Percentiles rank a stretch among this genome's conserved stretches.
Evolutionary conservation across 2,797 vertebrate species (phyloP).

Genomic region (Glyptemys insculpta): DNA sequence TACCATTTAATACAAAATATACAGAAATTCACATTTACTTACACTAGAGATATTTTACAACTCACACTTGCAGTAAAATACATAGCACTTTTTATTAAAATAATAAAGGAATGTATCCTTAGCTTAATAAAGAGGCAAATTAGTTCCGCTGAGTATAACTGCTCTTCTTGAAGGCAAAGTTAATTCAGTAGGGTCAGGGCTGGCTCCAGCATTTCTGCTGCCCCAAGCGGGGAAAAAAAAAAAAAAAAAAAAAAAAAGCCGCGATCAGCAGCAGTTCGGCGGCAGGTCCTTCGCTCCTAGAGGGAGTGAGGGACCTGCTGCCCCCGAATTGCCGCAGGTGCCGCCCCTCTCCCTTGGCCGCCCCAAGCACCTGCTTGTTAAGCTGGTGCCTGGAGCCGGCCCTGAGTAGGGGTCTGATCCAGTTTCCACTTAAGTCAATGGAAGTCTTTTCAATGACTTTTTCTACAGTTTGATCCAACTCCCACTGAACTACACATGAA

Average conservation of each 20-base stretch:
- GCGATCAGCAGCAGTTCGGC: too few relatives aligned
- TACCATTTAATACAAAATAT: not conserved
- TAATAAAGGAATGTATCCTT: not conserved
- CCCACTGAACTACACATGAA: not conserved
- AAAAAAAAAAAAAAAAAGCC: too few relatives aligned
- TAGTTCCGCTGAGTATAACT: not conserved
- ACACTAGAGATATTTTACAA: not conserved
- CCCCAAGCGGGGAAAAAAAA: too few relatives aligned
- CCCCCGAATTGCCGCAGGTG: too few relatives aligned
- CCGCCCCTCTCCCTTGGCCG: too few relatives aligned
- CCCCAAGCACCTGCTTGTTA: too few relatives aligned
- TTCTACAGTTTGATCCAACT: not conserved
- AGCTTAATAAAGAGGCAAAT: not conserved
- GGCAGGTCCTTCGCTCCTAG: too few relatives aligned
- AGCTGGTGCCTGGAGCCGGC: too few relatives aligned
- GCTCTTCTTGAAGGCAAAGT: not conserved
- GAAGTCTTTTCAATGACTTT: not conserved
- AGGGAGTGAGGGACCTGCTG: too few relatives aligned
- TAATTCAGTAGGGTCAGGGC: not conserved
- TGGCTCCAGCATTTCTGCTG: too few relatives aligned
- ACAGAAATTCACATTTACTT: not conserved
- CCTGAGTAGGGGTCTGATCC: not conserved
- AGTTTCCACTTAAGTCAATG: not conserved
- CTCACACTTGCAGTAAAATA: not conserved
- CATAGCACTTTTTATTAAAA: not conserved